Percentiles rank a stretch among this genome's conserved stretches.
These are phyloP conservation scores for Drosophila tsacasi DNA, from an alignment of 1,140 invertebrate genomes.

Conservation along the genomic window DNA sequence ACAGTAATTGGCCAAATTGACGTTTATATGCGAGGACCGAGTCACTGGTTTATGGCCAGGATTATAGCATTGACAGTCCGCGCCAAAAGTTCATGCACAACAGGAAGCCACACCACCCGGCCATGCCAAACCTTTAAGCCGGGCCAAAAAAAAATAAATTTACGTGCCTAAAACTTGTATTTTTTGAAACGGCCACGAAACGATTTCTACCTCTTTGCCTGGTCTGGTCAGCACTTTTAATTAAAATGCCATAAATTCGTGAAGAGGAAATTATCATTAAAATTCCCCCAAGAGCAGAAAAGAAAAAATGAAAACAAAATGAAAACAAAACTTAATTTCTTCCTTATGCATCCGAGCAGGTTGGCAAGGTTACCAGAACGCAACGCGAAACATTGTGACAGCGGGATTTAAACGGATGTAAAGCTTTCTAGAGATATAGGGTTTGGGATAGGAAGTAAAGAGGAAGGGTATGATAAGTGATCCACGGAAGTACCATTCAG, in stretches of 20 bases:
- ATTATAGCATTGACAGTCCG: slow-evolving; percentile 75
- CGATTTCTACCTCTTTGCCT: slow-evolving; percentile 36
- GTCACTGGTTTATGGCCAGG: slow-evolving; percentile 61
- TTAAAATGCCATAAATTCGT: slow-evolving; percentile 83
- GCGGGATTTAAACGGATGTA: background rate
- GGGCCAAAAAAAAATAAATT: slow-evolving; percentile 35
- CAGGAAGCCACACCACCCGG: slow-evolving; percentile 54
- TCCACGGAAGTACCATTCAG: background rate
- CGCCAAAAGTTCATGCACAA: slow-evolving; percentile 65
- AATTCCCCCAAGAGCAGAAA: slow-evolving; percentile 47
- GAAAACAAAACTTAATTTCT: slow-evolving; percentile 69
- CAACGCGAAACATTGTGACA: background rate
- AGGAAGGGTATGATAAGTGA: background rate
- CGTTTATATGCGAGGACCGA: slow-evolving; percentile 67
- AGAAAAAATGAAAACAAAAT: slow-evolving; percentile 2
- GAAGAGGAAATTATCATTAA: slow-evolving; percentile 81
- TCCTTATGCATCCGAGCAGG: slow-evolving; percentile 63
- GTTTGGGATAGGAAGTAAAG: background rate
- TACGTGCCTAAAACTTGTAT: slow-evolving; percentile 80
- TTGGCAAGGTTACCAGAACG: slow-evolving; percentile 53
- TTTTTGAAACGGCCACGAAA: slow-evolving; percentile 35
- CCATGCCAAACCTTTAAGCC: slow-evolving; percentile 13
- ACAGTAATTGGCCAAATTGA: slow-evolving; percentile 81
- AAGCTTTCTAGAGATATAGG: slow-evolving; percentile 36
- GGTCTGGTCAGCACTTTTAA: slow-evolving; percentile 65